Percentiles rank a stretch among this genome's conserved stretches.
Conservation (phyloP, 2,888 invertebrate genomes). For the Ormyrus labotus region DNA sequence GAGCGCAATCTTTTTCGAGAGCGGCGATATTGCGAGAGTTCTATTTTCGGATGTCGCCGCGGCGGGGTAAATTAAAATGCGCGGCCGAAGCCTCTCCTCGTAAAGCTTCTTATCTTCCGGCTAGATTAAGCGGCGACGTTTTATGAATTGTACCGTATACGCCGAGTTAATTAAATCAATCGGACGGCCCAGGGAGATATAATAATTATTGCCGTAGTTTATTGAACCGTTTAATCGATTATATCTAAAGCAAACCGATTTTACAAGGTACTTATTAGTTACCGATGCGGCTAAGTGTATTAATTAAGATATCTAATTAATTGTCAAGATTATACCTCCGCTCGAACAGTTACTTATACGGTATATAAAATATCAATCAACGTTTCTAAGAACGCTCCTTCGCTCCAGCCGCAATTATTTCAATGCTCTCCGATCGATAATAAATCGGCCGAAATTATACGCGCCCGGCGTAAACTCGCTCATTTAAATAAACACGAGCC, state of each 20-base stretch:
- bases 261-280: slow-evolving; percentile 3
- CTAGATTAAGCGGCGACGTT: not conserved
- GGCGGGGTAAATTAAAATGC: slow-evolving; percentile 10
- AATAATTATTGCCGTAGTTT: slow-evolving; percentile 16
- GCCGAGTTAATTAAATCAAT: slow-evolving; percentile 18
- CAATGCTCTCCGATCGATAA: too few relatives aligned
- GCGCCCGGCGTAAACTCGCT: too few relatives aligned
- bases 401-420: too few relatives aligned
- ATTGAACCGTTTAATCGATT: slow-evolving; percentile 5
- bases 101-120: slow-evolving; percentile 3
- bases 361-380: too few relatives aligned
- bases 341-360: too few relatives aligned
- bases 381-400: too few relatives aligned
- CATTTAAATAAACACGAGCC: not conserved
- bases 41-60: slow-evolving; percentile 20
- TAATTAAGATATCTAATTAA: not conserved
- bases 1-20: slow-evolving; percentile 1
- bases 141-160: slow-evolving; percentile 31
- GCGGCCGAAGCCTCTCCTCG: not conserved
- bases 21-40: slow-evolving; percentile 6
- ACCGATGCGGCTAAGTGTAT: not conserved
- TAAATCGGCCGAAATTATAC: too few relatives aligned
- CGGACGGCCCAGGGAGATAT: not conserved
- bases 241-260: not conserved
- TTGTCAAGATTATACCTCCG: not conserved